Base-by-base conservation (phyloP, 2,888 invertebrate genomes). In the Deilephila elpenor region DNA sequence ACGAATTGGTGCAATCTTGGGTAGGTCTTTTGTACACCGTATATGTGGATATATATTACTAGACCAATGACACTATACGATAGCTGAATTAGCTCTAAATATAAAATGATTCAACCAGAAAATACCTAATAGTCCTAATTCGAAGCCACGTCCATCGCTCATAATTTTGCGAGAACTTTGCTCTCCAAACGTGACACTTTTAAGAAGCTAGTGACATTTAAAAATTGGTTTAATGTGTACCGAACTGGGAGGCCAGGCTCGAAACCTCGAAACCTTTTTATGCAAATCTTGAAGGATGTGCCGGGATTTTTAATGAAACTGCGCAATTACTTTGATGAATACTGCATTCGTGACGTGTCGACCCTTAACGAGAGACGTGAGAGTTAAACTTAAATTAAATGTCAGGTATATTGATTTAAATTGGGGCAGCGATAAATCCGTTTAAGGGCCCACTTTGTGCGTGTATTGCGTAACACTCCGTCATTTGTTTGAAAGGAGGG, bases 231-330 rank as follows among this genome's bases (percentile, higher is more conserved):
- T 86, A 89, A 86, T 86, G 86, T 87, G 86, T 80, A 86, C 84
- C 81, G 79, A 82, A 83, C 81, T 79, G 84, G 78, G 79, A 82
- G 79, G 75, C 73, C 75, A 76, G 80, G 81, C 78, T 76, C 76
- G n/a, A 79, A 80, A 85, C 86, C 86, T 80, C 79, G 81, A 86
- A 88, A 89, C 90, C 90, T 91, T 93, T 92, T 93, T 93, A 93
- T 93, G 92, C 84, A 92, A 93, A 94, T 93, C 90, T 89, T 88
- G 86, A 89, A 91, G 86, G 90, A 93, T 93, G 93, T 92, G 93
- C 90, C 83, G 84, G 83, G 91, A 87, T 87, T 94, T 90, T 89
- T 91, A 93, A 94, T 91, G 92, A 91, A 90, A 92, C 89, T 88
- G 86, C 84, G 89, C 90, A 89, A 91, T 92, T 90, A 90, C 90